phyloP scores from a whole-genome alignment of 2,888 invertebrate genomes.

The Norana najaformis region DNA sequence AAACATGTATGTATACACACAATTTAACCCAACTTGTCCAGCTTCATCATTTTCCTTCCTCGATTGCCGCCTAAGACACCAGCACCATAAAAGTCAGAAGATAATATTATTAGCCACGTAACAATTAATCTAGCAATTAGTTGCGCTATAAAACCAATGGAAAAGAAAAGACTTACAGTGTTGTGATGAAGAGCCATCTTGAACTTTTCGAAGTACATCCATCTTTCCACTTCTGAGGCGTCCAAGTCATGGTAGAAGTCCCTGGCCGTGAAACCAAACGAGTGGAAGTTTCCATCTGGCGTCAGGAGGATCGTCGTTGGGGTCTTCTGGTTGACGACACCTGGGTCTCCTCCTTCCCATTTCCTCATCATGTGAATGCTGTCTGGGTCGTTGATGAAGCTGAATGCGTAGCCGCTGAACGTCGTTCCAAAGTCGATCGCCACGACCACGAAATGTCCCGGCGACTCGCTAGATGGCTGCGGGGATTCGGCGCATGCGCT shows the following conservation, averaged over 20 bases:
- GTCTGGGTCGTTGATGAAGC: slow-evolving; percentile 65
- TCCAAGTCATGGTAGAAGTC: slow-evolving; percentile 67
- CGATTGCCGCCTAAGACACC: no score
- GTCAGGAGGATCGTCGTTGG: slow-evolving; percentile 66
- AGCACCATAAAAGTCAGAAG: no score
- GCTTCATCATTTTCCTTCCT: no score
- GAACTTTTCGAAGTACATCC: slow-evolving; percentile 68
- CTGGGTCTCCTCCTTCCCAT: slow-evolving; percentile 66
- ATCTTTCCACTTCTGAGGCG: slow-evolving; percentile 64
- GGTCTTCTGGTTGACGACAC: slow-evolving; percentile 67
- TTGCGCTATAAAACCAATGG: not conserved
- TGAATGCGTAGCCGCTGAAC: slow-evolving; percentile 68
- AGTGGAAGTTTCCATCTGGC: slow-evolving; percentile 66
- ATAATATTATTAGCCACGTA: no score
- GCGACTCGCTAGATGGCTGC: not conserved
- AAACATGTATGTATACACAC: no score
- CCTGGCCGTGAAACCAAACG: slow-evolving; percentile 67
- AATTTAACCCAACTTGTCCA: no score
- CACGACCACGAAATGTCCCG: slow-evolving; percentile 64
- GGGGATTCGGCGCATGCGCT: not conserved
- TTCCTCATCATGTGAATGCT: slow-evolving; percentile 68
- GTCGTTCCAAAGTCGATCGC: slow-evolving; percentile 69
- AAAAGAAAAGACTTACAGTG: slow-evolving; percentile 56
- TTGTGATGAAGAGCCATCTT: slow-evolving; percentile 67
- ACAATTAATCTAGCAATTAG: no score